These are phyloP conservation scores for Parambassis ranga DNA, from an alignment of 2,797 vertebrate species.

Conservation along the genomic window DNA sequence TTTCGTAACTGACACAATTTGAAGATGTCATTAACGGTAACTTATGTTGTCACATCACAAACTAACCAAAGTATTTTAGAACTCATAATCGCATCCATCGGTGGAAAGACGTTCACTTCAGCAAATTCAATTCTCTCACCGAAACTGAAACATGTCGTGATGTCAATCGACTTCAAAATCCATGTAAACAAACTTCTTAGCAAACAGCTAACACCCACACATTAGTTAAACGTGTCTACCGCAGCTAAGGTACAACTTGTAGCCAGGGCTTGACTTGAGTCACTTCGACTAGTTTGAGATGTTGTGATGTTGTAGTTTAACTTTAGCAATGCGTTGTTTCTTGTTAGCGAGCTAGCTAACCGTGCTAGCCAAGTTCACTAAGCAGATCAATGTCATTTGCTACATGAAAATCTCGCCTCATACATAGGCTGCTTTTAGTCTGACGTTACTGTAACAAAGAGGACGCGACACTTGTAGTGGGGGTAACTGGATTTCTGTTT, in stretches of 20 bases:
- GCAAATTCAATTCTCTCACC: too few species aligned
- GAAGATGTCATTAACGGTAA: too few species aligned
- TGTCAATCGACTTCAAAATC: background rate
- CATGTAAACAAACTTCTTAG: conserved; percentile 59
- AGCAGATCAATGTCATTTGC: conserved; percentile 59
- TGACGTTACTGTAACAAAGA: background rate
- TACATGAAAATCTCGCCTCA: conserved; percentile 19
- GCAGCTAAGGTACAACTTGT: background rate
- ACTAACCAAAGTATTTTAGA: background rate
- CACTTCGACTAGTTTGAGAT: background rate
- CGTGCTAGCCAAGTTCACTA: conserved; percentile 46
- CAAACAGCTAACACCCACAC: background rate
- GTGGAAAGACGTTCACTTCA: background rate
- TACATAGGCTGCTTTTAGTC: background rate
- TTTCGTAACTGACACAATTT: background rate
- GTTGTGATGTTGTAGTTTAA: background rate
- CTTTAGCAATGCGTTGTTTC: conserved; percentile 17
- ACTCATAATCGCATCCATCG: background rate
- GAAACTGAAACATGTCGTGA: background rate
- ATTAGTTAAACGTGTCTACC: background rate
- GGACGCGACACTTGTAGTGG: background rate
- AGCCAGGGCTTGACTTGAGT: background rate
- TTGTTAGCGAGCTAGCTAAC: conserved; percentile 6
- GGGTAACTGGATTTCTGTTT: background rate
- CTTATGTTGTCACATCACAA: background rate